A percentile compares a stretch with the other conserved stretches of the same genome.
These are phyloP conservation scores for Accipiter superciliosus DNA, from an alignment of 2,797 vertebrate species.

Conservation along the genomic window DNA sequence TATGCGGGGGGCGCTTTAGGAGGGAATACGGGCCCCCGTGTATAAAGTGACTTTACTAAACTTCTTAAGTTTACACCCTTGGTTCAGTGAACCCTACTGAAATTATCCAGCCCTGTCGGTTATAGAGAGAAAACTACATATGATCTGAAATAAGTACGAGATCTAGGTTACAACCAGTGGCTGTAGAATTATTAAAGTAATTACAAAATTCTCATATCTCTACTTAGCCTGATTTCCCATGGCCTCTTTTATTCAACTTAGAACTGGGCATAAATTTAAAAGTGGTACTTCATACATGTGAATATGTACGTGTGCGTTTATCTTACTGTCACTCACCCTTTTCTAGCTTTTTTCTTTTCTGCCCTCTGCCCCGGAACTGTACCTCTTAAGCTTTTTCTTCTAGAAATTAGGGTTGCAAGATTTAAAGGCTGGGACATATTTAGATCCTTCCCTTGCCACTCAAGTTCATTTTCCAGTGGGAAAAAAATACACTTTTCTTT, in stretches of 20 bases:
- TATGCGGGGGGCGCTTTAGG: background rate
- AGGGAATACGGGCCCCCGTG: rapidly evolving
- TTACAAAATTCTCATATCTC: background rate
- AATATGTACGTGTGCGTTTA: background rate
- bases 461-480: background rate
- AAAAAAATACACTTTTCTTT: background rate
- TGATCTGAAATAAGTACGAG: background rate
- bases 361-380: background rate
- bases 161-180: background rate
- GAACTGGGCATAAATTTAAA: background rate
- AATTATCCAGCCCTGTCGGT: background rate
- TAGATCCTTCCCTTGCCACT: background rate
- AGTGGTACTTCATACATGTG: background rate
- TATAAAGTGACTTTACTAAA: background rate
- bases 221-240: background rate
- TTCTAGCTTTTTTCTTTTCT: background rate
- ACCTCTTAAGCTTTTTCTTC: background rate
- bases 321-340: background rate
- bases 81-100: background rate
- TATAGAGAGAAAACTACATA: background rate
- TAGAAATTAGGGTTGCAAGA: background rate
- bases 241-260: background rate
- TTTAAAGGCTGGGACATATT: background rate
- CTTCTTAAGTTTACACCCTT: background rate
- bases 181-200: background rate